phyloP scores from a whole-genome alignment of 53 echinoderm and acorn worm genomes.

The Paelopatides confundens region DNA sequence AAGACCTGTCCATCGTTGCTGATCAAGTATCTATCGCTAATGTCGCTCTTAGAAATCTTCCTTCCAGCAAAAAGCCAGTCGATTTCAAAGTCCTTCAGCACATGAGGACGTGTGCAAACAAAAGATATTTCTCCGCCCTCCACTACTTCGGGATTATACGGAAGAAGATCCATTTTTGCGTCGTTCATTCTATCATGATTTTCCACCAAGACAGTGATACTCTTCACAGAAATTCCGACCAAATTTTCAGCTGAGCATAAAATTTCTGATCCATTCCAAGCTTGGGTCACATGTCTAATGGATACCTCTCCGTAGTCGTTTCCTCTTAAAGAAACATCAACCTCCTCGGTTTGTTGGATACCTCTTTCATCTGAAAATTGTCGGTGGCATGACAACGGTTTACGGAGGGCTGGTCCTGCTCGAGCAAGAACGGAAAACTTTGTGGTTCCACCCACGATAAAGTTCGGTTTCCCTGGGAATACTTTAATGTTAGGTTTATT shows the following conservation, averaged over 20 bases:
- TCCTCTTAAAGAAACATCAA: background rate
- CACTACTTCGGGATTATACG: background rate
- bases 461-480: conserved; percentile 4
- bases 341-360: background rate
- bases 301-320: conserved; percentile 6
- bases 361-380: background rate
- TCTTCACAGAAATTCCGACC: conserved; percentile 8
- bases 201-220: conserved; percentile 1
- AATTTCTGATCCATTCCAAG: conserved; percentile 34
- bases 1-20: conserved; percentile 20
- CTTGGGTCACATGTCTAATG: background rate
- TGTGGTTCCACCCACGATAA: conserved; percentile 18
- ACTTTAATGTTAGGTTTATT: background rate
- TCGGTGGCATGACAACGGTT: background rate
- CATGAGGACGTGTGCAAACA: conserved; percentile 11
- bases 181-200: conserved; percentile 6
- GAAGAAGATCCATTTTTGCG: conserved; percentile 2
- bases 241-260: conserved; percentile 24
- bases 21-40: background rate
- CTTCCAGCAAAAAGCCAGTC: conserved; percentile 25
- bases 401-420: conserved; percentile 24
- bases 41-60: conserved; percentile 14
- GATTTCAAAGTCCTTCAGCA: conserved; percentile 2
- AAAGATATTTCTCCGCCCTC: conserved; percentile 31
- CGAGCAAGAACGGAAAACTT: conserved; percentile 6